Percentiles rank a stretch among this genome's conserved stretches.
These are phyloP conservation scores for Zele albiditarsus DNA, from an alignment of 2,888 invertebrate genomes.

Conservation along the genomic window DNA sequence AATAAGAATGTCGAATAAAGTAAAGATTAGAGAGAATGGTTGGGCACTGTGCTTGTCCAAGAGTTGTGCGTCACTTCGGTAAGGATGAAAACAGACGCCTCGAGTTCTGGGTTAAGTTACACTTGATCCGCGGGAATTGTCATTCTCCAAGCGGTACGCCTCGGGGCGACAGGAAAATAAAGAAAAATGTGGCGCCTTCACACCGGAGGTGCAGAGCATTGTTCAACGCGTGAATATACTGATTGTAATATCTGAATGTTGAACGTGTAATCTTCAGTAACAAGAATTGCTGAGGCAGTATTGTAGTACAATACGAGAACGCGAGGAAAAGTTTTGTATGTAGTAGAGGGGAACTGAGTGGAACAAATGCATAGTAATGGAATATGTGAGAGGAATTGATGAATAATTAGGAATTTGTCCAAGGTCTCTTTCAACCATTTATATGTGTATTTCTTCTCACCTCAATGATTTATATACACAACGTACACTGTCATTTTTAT, in stretches of 20 bases:
- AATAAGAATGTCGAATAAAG: slow-evolving; percentile 29
- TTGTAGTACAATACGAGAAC: slow-evolving; percentile 42
- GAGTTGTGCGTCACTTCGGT: slow-evolving; percentile 32
- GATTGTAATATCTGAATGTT: slow-evolving; percentile 17
- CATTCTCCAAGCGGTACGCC: slow-evolving; percentile 1
- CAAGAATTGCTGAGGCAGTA: slow-evolving; percentile 43
- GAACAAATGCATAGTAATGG: slow-evolving; percentile 11
- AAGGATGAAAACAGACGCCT: slow-evolving; percentile 25
- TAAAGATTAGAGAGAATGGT: slow-evolving; percentile 13
- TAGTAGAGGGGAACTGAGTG: background rate
- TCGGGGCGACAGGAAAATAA: slow-evolving; percentile 35
- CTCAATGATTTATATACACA: no score
- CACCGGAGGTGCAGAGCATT: slow-evolving; percentile 42
- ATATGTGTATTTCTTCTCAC: no score
- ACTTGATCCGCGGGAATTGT: slow-evolving; percentile 44
- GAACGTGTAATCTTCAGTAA: slow-evolving; percentile 30
- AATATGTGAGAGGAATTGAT: slow-evolving; percentile 68
- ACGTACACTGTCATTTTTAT: no score
- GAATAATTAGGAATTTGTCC: slow-evolving; percentile 66
- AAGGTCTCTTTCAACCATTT: no score
- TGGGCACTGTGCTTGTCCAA: background rate
- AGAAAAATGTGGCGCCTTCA: slow-evolving; percentile 48
- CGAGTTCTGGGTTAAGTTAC: slow-evolving; percentile 43
- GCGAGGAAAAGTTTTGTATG: slow-evolving; percentile 23
- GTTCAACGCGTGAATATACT: slow-evolving; percentile 20